Base-by-base conservation (phyloP, 1,140 invertebrate genomes). In the Dinoponera quadriceps region DNA sequence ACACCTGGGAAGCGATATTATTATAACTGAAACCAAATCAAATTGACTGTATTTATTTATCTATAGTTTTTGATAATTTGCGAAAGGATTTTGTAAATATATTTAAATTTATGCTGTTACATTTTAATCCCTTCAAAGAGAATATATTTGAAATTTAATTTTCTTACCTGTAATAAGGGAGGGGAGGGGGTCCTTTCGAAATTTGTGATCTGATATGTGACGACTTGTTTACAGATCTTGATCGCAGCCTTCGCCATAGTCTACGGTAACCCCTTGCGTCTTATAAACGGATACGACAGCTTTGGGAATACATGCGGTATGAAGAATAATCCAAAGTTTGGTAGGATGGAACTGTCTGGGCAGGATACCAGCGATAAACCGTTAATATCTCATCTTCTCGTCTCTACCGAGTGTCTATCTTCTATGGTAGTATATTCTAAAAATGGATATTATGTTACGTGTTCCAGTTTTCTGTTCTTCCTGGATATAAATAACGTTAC, bases 301-400 rank as follows among this genome's bases (percentile, higher is more conserved):
- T 99, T 98, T 95, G 98, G 98, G n/a, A 99, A 99, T 93, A 98
- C 97, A 44, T 99, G 98, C 94, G 98, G 98, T 27, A 96, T 97
- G 60, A 96, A 96, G 86, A 96, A 96, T 83, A 97, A 98, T 92
- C 96, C 96, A 84, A 96, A 96, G 83, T 96, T 98, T 83, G 96
- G 96, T 38, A 96, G 96, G 88, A 95, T 97, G 87, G 95, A 96
- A 7, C 93, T 97, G 49, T 97, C 97, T 18, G 98, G 98, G 18
- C 95, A 96, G 84, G 97, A 98, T 91, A 98, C 97, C 62, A 95
- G 95, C 33, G 96, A 98, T 63, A 97, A 97, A 92, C 96, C 96
- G 92, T 97, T 92, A 93, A 94, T 91, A 80, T 74, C 29, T 80
- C 1, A 85, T 29, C 7, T 54, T 85, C 83, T 84, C 22, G 38